Conservation (phyloP, 37 sponge, comb jelly and placozoan species). For the Dysidea cf. avara region DNA sequence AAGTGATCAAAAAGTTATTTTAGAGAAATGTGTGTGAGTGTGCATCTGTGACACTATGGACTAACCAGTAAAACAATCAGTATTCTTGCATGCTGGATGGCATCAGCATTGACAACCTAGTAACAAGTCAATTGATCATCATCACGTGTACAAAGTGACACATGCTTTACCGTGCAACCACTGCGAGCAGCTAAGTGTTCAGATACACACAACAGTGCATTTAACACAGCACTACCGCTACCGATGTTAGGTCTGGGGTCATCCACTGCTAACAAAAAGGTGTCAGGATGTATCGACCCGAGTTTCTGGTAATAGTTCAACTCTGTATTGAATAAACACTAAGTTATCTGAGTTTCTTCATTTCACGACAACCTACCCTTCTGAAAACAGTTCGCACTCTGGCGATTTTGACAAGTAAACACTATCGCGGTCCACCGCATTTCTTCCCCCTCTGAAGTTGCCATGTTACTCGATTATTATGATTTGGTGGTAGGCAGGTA, state of each 20-base stretch:
- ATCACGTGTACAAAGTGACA: too few species aligned
- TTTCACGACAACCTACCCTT: conserved; percentile 29
- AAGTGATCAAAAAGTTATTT: too few species aligned
- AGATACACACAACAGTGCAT: conserved; percentile 72
- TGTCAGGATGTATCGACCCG: conserved; percentile 29
- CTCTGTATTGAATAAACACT: conserved; percentile 24
- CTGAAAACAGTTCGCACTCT: conserved; percentile 48
- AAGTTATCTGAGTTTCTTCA: background rate
- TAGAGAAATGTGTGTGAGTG: too few species aligned
- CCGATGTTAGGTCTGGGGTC: conserved; percentile 83
- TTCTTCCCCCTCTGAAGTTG: too few species aligned
- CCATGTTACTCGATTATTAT: too few species aligned
- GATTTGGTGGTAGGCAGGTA: too few species aligned
- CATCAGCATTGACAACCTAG: conserved; percentile 50
- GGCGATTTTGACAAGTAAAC: conserved; percentile 67
- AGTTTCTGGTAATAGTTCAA: conserved; percentile 60
- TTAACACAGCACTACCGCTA: conserved; percentile 75
- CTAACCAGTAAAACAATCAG: conserved; percentile 67
- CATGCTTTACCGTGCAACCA: conserved; percentile 54
- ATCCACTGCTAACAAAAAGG: conserved; percentile 66
- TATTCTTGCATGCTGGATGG: conserved; percentile 42
- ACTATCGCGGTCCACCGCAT: conserved; percentile 58
- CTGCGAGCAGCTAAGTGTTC: conserved; percentile 57
- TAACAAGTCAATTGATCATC: background rate
- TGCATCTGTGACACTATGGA: too few species aligned